These are phyloP conservation scores for Cheilosia scutellata DNA, from an alignment of 2,888 invertebrate genomes.

Conservation along the genomic window DNA sequence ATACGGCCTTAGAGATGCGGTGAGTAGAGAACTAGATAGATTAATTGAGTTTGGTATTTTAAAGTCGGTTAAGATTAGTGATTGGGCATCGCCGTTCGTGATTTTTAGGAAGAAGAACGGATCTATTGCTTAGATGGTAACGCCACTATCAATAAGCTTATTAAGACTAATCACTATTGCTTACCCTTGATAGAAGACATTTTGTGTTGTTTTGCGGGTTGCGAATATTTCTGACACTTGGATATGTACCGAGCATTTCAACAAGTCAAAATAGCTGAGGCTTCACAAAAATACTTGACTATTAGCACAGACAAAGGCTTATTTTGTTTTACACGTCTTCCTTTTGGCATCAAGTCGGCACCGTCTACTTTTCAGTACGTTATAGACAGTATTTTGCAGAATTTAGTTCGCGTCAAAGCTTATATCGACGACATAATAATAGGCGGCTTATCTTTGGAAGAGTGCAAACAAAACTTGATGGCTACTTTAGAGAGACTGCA, in stretches of 20 bases:
- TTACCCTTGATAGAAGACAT: constrained; percentile 6
- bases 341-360: constrained; percentile 21
- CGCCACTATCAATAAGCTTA: constrained; percentile 19
- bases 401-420: constrained; percentile 7
- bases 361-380: constrained; percentile 24
- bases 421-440: constrained; percentile 45
- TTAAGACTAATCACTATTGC: constrained; percentile 3
- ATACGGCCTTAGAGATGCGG: constrained; percentile 16
- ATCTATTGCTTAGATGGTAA: constrained; percentile 6
- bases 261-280: constrained; percentile 4
- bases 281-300: constrained; percentile 33
- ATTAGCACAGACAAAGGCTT: constrained; percentile 19
- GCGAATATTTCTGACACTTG: constrained; percentile 12
- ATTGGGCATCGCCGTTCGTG: constrained; percentile 23
- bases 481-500: constrained; percentile 23
- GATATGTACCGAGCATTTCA: constrained; percentile 21
- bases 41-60: constrained; percentile 16
- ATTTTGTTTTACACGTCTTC: constrained; percentile 17
- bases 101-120: not conserved
- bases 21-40: constrained; percentile 4
- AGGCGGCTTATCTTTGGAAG: constrained; percentile 14
- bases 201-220: constrained; percentile 13
- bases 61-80: constrained; percentile 11
- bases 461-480: constrained; percentile 15
- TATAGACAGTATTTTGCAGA: constrained; percentile 22